Base-by-base conservation (phyloP, 1,140 invertebrate genomes). In the Procambarus virginalis region DNA sequence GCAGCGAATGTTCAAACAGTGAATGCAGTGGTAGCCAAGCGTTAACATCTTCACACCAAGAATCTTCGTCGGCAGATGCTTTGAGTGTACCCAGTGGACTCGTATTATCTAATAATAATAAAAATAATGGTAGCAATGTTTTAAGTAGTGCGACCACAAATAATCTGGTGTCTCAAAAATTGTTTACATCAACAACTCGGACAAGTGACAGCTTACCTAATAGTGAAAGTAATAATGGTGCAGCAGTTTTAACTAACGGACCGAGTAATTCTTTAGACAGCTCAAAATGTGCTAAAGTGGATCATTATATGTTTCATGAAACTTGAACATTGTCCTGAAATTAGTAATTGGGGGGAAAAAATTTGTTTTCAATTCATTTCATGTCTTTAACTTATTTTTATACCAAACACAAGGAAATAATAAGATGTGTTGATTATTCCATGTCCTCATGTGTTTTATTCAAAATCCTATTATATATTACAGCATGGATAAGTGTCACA, bases 301-400 rank as follows among this genome's bases (percentile, higher is more conserved):
- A 90, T 84, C 81, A 90, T 84, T 90, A 84, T 73, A 90, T 90
- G 88, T 90, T 90, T 84, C 88, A 90, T 84, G 88, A 90, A 90
- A 90, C 82, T 84, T 90, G 88, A 90, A 84, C 45, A 34, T 68
- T 90, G 60, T 90, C 82, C 78, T 88, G 77, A 90, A 90, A 84
- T 83, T 89, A 75, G 80, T 49, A 82, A 49, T 48, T 55, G 45
- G 80, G 58, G 73, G 76, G 76, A 77, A 76, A 46, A 80, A 79
- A 73, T 55, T 88, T 90, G 34, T 84, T 84, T 90, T 79, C 58
- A 51, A 79, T 68, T 90, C 78, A 84, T 84, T 84, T 90, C 82
- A 90, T 90, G 81, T 90, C 88, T 80, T 87, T 90, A 90, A 90
- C 88, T 90, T 90, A 90, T 90, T 90, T 90, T 90, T 90, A 90